A percentile compares a stretch with the other conserved stretches of the same genome.
Conservation (phyloP, 2,888 invertebrate species). For the Hermaeophaga mercurialis region DNA sequence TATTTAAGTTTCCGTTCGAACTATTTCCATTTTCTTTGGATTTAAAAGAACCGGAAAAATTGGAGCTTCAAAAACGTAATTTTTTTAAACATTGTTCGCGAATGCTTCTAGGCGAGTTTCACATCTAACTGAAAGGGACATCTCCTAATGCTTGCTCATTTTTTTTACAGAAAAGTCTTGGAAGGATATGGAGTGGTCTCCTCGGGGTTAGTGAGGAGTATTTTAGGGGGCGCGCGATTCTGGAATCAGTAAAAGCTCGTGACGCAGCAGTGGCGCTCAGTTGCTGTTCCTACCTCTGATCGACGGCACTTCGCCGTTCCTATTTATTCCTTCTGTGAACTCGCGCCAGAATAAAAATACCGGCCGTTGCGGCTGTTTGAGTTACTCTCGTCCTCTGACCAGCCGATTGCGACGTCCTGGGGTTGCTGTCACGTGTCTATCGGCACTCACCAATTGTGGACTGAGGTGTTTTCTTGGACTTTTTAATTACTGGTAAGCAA, state of each 20-base stretch:
- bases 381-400: conserved; percentile 10
- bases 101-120: too few species aligned
- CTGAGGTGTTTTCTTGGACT: conserved; percentile 1
- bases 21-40: too few species aligned
- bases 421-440: conserved; percentile 11
- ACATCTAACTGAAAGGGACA: too few species aligned
- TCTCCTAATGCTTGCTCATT: too few species aligned
- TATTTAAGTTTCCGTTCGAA: too few species aligned
- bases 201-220: conserved; percentile 1
- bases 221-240: conserved; percentile 18
- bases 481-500: neutral
- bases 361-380: conserved; percentile 2
- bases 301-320: too few species aligned
- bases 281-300: conserved; percentile 9
- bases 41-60: too few species aligned
- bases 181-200: conserved; percentile 12
- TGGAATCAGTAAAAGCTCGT: conserved; percentile 18
- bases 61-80: too few species aligned
- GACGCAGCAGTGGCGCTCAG: conserved; percentile 19
- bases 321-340: neutral
- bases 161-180: neutral
- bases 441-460: conserved; percentile 16
- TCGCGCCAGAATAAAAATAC: conserved; percentile 7
- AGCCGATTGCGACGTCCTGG: conserved; percentile 6
- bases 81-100: too few species aligned